Base-by-base conservation (phyloP, 2,888 invertebrate genomes). In the Chloromyia formosa region DNA sequence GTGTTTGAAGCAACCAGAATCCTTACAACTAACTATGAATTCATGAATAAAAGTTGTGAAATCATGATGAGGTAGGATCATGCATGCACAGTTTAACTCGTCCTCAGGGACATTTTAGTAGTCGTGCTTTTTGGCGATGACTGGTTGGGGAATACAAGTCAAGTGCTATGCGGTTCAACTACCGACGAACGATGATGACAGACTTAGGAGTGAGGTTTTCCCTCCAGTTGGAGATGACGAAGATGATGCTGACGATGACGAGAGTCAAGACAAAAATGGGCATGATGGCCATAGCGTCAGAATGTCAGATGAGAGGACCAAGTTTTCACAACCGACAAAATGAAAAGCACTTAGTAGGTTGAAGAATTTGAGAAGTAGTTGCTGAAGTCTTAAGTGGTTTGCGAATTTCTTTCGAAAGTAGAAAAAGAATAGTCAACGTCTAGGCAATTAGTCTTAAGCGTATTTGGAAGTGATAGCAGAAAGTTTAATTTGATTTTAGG, bases 31-130 rank as follows among this genome's bases (percentile, higher is more conserved):
- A 14, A 61, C 60, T 27, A 61, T 27, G 60, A 61, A 61, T 16
- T 61, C 60, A 61, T 61, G 60, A 61, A 61, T 61, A 61, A 61
- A 61, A 61, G n/a, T 23, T 61, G 27, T 61, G 60, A 61, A 61
- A 27, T 61, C 60, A 61, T 61, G 20, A 61, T 27, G 60, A 12
- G 23, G 27, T 1, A 10, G 5, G 60, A 9, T 27, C 20, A 56
- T 56, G 20, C 20, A 20, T 56, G 27, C 27, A 35, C 27, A 49
- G 49, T 49, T 49, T 35, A 35, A 35, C 27, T 35, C 27, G 27
- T 35, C 7, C 27, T 7, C 7, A 4, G 27, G 27, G 27, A 35
- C 27, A 4, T 35, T 35, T 49, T 49, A 49, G 49, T 42, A 12
- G 18, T 56, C 10, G 27, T 27, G 22, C 58, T 10, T 58, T 58